Evolutionary conservation across 2,797 vertebrate species (phyloP), one percentile per base, ranked within the genome.

Genomic region (Diplodus puntazzo): DNA sequence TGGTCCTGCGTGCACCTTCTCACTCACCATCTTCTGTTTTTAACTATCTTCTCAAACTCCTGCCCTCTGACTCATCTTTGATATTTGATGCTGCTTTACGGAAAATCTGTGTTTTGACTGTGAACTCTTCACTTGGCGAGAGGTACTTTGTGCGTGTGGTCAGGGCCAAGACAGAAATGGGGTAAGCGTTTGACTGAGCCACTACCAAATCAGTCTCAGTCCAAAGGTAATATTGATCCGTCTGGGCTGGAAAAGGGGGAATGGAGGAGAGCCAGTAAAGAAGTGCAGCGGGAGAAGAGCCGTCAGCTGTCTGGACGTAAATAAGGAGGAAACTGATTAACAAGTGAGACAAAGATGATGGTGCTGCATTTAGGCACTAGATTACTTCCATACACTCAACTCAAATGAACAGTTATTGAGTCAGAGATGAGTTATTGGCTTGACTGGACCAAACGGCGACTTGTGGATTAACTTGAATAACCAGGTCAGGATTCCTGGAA

Each of bases 141-240:
- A 43, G 57, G n/a, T 42, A 21, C 27, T 30, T 10, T 55, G 16
- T 75, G 20, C 67, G 20, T 49, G 49, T 23, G 52, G 46, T 75
- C 60, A 66, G 45, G 48, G 63, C 74, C 63, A 84, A 82, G 75
- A 72, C 61, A 81, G 65, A 42, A 79, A 77, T 64, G 18, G 55
- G 68, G 81, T 77, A 54, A 71, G 75, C 52, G 63, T 85, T 77
- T 81, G 52, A 81, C 77, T 60, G 65, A 82, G 55, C 60, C 73
- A 53, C 72, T 86, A 20, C 65, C 70, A 63, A 69, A 82, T 85
- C 77, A 55, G 69, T 78, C 62, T 81, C 77, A 86, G 80, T 69
- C 62, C 72, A 87, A 88, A 87, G 82, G 86, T 75, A 88, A 75
- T 86, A 92, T 86, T 88, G 82, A 83, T 82, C 79, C 69, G 76